These are phyloP conservation scores for Rhinichthys klamathensis DNA, from an alignment of 2,113 vertebrate genomes.

Conservation along the genomic window DNA sequence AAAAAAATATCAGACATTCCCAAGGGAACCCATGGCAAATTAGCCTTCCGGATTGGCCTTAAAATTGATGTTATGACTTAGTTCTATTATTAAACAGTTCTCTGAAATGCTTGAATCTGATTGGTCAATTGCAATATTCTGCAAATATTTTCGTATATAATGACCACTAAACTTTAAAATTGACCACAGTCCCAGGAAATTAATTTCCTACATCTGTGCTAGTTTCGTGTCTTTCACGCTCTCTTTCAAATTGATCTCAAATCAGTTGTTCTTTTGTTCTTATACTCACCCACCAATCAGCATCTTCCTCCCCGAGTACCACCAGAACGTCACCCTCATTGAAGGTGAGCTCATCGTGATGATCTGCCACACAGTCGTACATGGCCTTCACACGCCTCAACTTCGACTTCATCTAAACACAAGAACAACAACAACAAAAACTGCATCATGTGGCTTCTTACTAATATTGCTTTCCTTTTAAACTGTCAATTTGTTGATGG, in stretches of 20 bases:
- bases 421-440: conserved; percentile 27
- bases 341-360: conserved; percentile 77
- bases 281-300: conserved; percentile 77
- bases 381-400: conserved; percentile 67
- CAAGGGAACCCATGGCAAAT: neutral
- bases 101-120: neutral
- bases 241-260: neutral
- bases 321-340: conserved; percentile 70
- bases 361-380: conserved; percentile 73
- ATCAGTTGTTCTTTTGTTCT: neutral
- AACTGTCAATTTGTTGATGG: neutral
- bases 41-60: neutral
- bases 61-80: neutral
- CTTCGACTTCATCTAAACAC: conserved; percentile 59
- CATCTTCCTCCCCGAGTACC: conserved; percentile 72
- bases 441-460: neutral
- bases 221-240: neutral
- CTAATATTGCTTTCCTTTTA: neutral
- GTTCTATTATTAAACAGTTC: neutral
- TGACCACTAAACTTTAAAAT: neutral
- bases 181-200: neutral
- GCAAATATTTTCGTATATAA: neutral
- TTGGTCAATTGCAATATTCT: neutral
- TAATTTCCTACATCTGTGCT: too few relatives aligned
- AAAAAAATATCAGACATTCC: conserved; percentile 3